These are phyloP conservation scores for Mystacornis crossleyi DNA, from an alignment of 2,113 vertebrate species.

Conservation along the genomic window DNA sequence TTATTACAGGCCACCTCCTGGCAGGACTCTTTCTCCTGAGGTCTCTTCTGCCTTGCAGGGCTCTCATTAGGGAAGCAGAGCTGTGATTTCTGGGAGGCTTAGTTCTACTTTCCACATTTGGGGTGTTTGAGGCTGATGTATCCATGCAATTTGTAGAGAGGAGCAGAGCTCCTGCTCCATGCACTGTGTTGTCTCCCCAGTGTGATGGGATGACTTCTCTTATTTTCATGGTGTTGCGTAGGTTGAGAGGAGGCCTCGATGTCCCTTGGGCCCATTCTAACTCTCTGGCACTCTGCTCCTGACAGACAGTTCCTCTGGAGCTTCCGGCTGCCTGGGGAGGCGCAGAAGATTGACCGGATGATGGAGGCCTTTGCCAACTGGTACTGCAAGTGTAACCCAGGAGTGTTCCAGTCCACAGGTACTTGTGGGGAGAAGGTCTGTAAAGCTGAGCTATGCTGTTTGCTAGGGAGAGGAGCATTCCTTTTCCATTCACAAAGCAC, in stretches of 20 bases:
- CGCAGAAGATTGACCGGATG: conserved; percentile 97
- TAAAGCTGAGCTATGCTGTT: background rate
- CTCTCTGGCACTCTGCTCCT: background rate
- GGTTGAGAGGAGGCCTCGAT: background rate
- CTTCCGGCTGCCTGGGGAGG: conserved; percentile 93
- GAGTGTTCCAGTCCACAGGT: conserved; percentile 94
- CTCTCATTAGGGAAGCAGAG: background rate
- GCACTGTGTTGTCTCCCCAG: background rate
- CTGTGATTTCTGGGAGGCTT: background rate
- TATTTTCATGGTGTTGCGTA: background rate
- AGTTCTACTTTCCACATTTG: background rate
- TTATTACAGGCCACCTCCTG: background rate
- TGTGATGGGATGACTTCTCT: background rate
- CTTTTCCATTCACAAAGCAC: background rate
- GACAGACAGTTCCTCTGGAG: conserved; percentile 95
- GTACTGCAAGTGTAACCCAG: conserved; percentile 89
- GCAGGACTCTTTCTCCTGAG: background rate
- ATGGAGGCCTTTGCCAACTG: conserved; percentile 93
- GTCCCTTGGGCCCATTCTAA: background rate
- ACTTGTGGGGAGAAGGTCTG: background rate
- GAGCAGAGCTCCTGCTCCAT: background rate
- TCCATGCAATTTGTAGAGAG: background rate
- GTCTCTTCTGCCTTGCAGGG: background rate
- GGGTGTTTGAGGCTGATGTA: background rate
- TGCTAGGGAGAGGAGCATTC: background rate